A percentile compares a stretch with the other conserved stretches of the same genome.
Conservation (phyloP, 1,140 invertebrate species). For the Ips nitidus region DNA sequence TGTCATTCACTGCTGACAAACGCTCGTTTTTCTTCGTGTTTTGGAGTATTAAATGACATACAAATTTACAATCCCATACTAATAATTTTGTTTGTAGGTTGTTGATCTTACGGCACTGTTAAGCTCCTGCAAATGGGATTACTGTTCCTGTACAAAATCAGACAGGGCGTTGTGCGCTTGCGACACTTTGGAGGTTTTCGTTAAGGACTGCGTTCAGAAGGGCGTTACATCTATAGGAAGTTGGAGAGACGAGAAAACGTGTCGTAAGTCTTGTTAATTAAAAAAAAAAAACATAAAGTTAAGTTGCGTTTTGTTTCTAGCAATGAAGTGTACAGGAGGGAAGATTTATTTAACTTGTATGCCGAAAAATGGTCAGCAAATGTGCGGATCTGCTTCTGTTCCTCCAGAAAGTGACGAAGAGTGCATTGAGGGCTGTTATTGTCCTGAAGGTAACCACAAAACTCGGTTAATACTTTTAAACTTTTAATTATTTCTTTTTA, state of each 20-base stretch:
- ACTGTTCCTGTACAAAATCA: constrained; percentile 65
- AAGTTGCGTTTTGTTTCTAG: constrained; percentile 52
- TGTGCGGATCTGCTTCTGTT: constrained; percentile 51
- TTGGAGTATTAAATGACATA: constrained; percentile 52
- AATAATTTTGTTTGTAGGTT: constrained; percentile 49
- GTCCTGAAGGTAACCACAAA: constrained; percentile 59
- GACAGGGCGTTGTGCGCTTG: constrained; percentile 71
- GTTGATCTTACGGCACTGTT: constrained; percentile 59
- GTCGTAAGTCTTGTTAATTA: constrained; percentile 65
- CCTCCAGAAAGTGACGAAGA: constrained; percentile 47
- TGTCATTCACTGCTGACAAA: constrained; percentile 66
- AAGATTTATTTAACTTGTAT: constrained; percentile 72
- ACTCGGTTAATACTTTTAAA: background rate
- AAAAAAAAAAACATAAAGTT: background rate
- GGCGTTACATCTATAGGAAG: constrained; percentile 61
- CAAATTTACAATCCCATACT: background rate
- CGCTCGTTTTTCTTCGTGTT: constrained; percentile 64
- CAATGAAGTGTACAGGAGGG: constrained; percentile 68
- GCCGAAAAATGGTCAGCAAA: constrained; percentile 55
- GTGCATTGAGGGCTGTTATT: constrained; percentile 87
- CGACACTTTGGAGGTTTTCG: constrained; percentile 72
- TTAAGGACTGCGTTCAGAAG: constrained; percentile 70
- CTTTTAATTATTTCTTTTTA: constrained; percentile 5
- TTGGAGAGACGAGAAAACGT: constrained; percentile 74
- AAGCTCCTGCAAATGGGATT: constrained; percentile 75